phyloP scores from a whole-genome alignment of 2,113 vertebrate genomes.

The Nerophis ophidion region DNA sequence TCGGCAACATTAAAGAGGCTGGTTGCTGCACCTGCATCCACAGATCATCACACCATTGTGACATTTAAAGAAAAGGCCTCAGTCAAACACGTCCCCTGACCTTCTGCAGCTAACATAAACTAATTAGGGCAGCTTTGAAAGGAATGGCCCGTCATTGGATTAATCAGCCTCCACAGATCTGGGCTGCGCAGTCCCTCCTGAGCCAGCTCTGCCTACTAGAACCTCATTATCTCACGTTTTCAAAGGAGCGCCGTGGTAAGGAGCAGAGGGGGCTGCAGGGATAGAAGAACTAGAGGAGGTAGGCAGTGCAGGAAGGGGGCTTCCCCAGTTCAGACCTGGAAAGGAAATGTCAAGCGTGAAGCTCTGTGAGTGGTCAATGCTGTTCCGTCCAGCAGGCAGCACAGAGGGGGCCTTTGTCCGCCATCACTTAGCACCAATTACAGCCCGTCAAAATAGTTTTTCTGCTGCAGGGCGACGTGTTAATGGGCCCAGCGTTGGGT shows the following conservation, averaged over 20 bases:
- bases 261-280: conserved; percentile 42
- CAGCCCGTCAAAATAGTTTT: conserved; percentile 90
- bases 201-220: conserved; percentile 57
- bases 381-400: conserved; percentile 57
- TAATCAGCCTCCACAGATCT: conserved; percentile 72
- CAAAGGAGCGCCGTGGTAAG: conserved; percentile 52
- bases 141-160: conserved; percentile 74
- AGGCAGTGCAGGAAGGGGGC: conserved; percentile 56
- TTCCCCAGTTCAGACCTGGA: conserved; percentile 52
- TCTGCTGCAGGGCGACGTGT: conserved; percentile 85
- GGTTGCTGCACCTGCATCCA: conserved; percentile 90
- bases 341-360: conserved; percentile 68
- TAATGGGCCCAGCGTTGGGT: conserved; percentile 89
- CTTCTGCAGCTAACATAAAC: conserved; percentile 95
- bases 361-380: conserved; percentile 61
- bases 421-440: conserved; percentile 91
- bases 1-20: conserved; percentile 79
- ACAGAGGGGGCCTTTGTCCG: conserved; percentile 84
- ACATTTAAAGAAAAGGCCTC: conserved; percentile 81
- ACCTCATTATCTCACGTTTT: conserved; percentile 76
- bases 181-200: conserved; percentile 60
- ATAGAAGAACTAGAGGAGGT: conserved; percentile 52
- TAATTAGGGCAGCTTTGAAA: conserved; percentile 82
- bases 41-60: conserved; percentile 87
- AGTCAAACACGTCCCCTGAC: conserved; percentile 83